Evolutionary conservation across 2,888 invertebrate genomes (phyloP).

Genomic region (Adela reaumurella): DNA sequence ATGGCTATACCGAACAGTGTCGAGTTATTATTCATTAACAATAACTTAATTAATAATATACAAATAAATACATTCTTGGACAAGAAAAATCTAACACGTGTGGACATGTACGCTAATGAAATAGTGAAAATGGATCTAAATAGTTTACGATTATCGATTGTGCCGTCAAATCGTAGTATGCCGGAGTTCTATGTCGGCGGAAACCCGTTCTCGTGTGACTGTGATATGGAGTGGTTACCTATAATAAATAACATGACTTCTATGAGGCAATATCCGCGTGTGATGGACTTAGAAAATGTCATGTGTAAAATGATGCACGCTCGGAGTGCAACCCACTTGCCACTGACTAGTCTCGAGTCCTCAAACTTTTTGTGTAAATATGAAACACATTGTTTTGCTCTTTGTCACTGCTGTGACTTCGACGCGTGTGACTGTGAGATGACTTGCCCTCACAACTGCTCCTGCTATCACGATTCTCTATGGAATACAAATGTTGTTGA

Average conservation of each 20-base stretch:
- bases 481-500: conserved; percentile 93
- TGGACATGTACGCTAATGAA: conserved; percentile 88
- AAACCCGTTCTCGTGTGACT: conserved; percentile 93
- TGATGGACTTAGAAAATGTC: conserved; percentile 86
- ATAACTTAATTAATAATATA: conserved; percentile 78
- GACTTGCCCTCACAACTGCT: conserved; percentile 91
- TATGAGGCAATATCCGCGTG: conserved; percentile 77
- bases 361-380: conserved; percentile 90
- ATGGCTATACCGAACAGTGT: conserved; percentile 86
- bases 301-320: conserved; percentile 85
- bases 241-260: conserved; percentile 82
- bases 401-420: conserved; percentile 94
- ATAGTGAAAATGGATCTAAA: conserved; percentile 78
- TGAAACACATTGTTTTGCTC: conserved; percentile 88
- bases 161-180: conserved; percentile 67
- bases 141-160: conserved; percentile 72
- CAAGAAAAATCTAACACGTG: conserved; percentile 78
- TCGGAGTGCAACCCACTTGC: conserved; percentile 74
- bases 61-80: conserved; percentile 83
- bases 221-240: conserved; percentile 94
- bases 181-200: conserved; percentile 90
- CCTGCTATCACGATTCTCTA: conserved; percentile 90
- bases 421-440: conserved; percentile 96
- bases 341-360: conserved; percentile 71
- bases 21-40: conserved; percentile 83